These are phyloP conservation scores for Rhinoptilus africanus DNA, from an alignment of 2,113 vertebrate species.

Conservation along the genomic window DNA sequence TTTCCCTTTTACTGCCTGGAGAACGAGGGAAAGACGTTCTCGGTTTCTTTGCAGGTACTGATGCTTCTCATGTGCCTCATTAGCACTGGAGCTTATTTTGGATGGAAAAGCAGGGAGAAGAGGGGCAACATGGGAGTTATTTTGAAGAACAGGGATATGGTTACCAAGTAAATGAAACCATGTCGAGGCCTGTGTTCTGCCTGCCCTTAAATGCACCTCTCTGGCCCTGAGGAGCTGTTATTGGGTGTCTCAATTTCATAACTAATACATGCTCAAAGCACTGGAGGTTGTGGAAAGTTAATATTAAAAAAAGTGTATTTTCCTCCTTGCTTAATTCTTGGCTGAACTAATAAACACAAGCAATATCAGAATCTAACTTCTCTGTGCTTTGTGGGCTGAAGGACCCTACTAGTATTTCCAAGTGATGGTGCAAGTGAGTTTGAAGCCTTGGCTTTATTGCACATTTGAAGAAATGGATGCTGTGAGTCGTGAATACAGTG, in stretches of 20 bases:
- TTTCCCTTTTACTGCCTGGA: background rate
- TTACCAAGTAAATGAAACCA: background rate
- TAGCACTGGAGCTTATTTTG: background rate
- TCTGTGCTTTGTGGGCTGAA: background rate
- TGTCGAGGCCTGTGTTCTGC: accelerated
- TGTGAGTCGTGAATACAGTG: accelerated
- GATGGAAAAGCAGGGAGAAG: background rate
- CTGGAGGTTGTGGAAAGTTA: background rate
- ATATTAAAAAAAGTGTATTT: background rate
- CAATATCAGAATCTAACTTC: background rate
- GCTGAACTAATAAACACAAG: background rate
- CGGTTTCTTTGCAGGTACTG: background rate
- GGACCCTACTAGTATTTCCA: background rate
- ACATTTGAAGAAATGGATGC: background rate
- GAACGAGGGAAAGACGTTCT: background rate
- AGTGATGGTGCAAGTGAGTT: background rate
- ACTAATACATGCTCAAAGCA: background rate
- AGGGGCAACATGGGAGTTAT: background rate
- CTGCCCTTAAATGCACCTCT: background rate
- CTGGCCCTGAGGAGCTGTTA: background rate
- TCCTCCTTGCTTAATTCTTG: background rate
- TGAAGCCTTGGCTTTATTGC: background rate
- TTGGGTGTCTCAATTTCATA: background rate
- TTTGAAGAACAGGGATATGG: background rate
- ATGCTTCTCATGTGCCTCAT: background rate